phyloP scores from a whole-genome alignment of 2,888 invertebrate species.

The Ochlodes sylvanus region DNA sequence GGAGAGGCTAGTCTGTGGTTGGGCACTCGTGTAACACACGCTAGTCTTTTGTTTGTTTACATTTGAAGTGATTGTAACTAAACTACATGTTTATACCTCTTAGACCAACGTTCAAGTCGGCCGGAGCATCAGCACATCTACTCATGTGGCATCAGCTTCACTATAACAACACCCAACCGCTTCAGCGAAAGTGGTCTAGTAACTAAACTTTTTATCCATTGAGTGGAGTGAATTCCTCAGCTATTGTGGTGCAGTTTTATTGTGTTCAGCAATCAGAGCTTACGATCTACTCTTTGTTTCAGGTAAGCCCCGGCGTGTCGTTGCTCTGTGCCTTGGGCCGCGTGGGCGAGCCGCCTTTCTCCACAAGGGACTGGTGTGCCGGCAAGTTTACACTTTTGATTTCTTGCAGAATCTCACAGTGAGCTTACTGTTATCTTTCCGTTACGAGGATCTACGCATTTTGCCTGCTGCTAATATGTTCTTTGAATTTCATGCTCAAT shows the following conservation, averaged over 20 bases:
- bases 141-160: too few species aligned
- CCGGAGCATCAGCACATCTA: too few species aligned
- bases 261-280: slow-evolving; percentile 33
- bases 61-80: too few species aligned
- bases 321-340: neutral
- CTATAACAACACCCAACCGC: neutral
- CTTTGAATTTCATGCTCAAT: too few species aligned
- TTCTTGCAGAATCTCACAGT: neutral
- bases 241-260: slow-evolving; percentile 22
- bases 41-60: too few species aligned
- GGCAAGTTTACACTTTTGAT: slow-evolving; percentile 16
- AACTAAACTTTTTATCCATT: slow-evolving; percentile 17
- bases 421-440: neutral
- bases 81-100: too few species aligned
- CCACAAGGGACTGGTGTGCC: neutral
- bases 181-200: slow-evolving; percentile 23
- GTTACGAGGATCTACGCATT: too few species aligned
- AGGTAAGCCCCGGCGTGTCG: slow-evolving; percentile 43
- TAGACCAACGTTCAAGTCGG: neutral
- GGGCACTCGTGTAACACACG: too few species aligned
- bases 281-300: slow-evolving; percentile 40
- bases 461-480: too few species aligned
- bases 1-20: too few species aligned
- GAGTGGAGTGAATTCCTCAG: neutral
- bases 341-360: slow-evolving; percentile 22